Percentiles rank a stretch among this genome's conserved stretches.
Conservation (phyloP, 2,797 vertebrate genomes). For the Rhabdomys pumilio region DNA sequence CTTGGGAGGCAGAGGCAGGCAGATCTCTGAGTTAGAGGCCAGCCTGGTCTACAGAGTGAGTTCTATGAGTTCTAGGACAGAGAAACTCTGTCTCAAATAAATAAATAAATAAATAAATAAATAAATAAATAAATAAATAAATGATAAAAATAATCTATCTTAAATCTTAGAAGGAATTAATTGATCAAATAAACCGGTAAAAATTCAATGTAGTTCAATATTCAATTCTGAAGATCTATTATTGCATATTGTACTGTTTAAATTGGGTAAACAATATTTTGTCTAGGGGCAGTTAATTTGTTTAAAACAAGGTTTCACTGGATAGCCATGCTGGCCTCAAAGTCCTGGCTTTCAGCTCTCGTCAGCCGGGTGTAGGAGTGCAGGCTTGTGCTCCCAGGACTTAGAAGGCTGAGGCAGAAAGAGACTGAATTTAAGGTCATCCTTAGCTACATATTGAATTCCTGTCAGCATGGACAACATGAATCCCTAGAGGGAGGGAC, state of each 20-base stretch:
- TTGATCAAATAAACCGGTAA: background rate
- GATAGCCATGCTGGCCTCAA: background rate
- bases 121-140: background rate
- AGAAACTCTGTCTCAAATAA: background rate
- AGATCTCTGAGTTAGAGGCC: background rate
- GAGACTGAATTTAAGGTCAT: background rate
- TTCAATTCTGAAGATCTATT: slow-evolving; percentile 15
- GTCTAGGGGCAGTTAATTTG: background rate
- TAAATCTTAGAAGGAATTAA: slow-evolving; percentile 28
- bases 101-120: too few species aligned
- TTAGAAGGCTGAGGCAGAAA: background rate
- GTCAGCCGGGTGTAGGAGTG: background rate
- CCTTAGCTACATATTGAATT: background rate
- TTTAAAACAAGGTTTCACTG: background rate
- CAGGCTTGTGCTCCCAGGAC: background rate
- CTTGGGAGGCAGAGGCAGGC: background rate
- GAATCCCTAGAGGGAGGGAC: too few species aligned
- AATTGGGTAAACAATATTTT: slow-evolving; percentile 19
- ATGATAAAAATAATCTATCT: background rate
- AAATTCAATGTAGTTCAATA: background rate
- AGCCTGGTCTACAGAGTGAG: background rate
- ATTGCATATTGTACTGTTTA: background rate
- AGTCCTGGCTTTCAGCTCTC: background rate
- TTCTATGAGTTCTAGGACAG: background rate
- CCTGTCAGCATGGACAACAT: background rate